These are phyloP conservation scores for Mesorhabditis belari DNA, from an alignment of 2,888 invertebrate genomes.

Conservation along the genomic window DNA sequence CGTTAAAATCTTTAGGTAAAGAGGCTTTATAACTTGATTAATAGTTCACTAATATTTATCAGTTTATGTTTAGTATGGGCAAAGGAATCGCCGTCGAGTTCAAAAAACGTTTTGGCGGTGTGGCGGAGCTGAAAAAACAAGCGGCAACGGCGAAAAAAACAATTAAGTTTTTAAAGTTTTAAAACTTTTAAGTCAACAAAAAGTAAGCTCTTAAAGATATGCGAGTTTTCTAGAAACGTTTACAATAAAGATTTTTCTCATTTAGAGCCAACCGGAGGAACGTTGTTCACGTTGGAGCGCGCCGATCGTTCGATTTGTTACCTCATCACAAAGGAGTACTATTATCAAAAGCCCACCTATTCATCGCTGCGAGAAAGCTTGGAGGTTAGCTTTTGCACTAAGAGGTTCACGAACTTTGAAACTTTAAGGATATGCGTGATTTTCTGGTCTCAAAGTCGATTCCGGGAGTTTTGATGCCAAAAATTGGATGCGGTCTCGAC, in stretches of 20 bases:
- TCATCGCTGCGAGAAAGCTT: conserved; percentile 50
- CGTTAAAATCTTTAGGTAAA: too few species aligned
- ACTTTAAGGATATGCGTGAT: conserved; percentile 12
- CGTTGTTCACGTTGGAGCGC: too few species aligned
- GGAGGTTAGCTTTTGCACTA: conserved; percentile 6
- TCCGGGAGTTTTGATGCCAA: conserved; percentile 63
- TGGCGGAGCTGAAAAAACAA: conserved; percentile 11
- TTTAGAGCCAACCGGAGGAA: too few species aligned
- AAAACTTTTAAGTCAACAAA: too few species aligned
- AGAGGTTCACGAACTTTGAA: neutral
- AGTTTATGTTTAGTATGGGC: conserved; percentile 8
- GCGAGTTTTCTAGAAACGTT: too few species aligned
- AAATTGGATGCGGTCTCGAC: conserved; percentile 67
- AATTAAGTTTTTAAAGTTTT: conserved; percentile 43
- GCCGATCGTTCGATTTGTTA: conserved; percentile 36
- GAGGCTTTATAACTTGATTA: too few species aligned
- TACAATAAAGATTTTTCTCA: too few species aligned
- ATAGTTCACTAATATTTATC: too few species aligned
- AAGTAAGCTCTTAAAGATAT: too few species aligned
- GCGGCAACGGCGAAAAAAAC: conserved; percentile 7
- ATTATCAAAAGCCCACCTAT: conserved; percentile 58
- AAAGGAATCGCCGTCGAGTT: conserved; percentile 17
- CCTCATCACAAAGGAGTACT: conserved; percentile 47
- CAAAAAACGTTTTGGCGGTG: conserved; percentile 12
- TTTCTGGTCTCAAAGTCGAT: conserved; percentile 52